Percentiles rank a stretch among this genome's conserved stretches.
phyloP scores from a whole-genome alignment of 2,888 invertebrate genomes.

The Acronicta alni region DNA sequence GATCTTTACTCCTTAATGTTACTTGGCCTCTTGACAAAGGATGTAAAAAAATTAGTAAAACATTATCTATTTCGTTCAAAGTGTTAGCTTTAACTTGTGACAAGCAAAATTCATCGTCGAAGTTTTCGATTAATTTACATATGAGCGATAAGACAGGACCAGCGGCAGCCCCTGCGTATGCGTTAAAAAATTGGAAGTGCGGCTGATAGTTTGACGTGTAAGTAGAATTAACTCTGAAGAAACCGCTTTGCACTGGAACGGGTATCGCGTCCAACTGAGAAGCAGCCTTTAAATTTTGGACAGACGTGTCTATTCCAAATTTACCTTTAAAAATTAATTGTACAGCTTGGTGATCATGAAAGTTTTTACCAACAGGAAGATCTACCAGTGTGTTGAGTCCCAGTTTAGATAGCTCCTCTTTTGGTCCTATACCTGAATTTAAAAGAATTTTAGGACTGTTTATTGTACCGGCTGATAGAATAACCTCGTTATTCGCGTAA shows the following conservation, averaged over 20 bases:
- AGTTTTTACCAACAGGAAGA: slow-evolving; percentile 79
- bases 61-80: slow-evolving; percentile 67
- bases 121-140: slow-evolving; percentile 64
- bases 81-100: slow-evolving; percentile 69
- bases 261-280: slow-evolving; percentile 67
- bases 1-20: slow-evolving; percentile 70
- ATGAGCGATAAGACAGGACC: slow-evolving; percentile 61
- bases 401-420: slow-evolving; percentile 64
- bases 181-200: slow-evolving; percentile 76
- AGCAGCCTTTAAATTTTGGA: slow-evolving; percentile 64
- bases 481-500: slow-evolving; percentile 72
- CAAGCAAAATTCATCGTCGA: slow-evolving; percentile 62
- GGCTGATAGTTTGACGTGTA: slow-evolving; percentile 58
- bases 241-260: slow-evolving; percentile 71
- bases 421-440: slow-evolving; percentile 80
- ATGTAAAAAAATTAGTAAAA: slow-evolving; percentile 69
- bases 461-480: slow-evolving; percentile 77
- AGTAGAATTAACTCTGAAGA: slow-evolving; percentile 65
- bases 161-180: slow-evolving; percentile 72
- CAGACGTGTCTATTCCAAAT: slow-evolving; percentile 70
- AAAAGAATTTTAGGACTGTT: slow-evolving; percentile 79
- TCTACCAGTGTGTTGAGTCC: slow-evolving; percentile 68
- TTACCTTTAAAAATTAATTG: slow-evolving; percentile 70
- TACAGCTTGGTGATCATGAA: slow-evolving; percentile 75
- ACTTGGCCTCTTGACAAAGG: slow-evolving; percentile 77